Base-by-base conservation (phyloP, 2,113 vertebrate genomes). In the Cariama cristata region DNA sequence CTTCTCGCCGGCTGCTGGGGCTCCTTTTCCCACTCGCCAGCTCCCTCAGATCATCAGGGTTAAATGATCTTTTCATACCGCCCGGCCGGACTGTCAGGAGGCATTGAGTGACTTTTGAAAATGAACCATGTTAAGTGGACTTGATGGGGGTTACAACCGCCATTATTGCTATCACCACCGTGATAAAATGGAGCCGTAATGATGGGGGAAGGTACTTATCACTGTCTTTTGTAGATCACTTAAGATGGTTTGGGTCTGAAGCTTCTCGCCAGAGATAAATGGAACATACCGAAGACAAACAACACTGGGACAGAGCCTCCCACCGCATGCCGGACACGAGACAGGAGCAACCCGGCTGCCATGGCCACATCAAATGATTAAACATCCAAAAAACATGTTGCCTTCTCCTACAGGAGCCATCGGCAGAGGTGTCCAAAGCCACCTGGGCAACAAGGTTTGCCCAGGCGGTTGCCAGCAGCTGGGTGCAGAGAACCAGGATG, bases 41-140 rank as follows among this genome's bases (percentile, higher is more conserved):
- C 96, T 97, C 98, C 97, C 93, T 97, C 72, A 62, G 97, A 98
- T 98, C 98, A 96, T 94, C 66, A 56, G 98, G 99, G 98, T 99
- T 99, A 99, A 99, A 98, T 98, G 99, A 98, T 98, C 98, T 98
- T 98, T 98, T 98, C 98, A 98, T 98, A 97, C 93, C 24, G 84
- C 98, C 98, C 93, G 96, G 98, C 98, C 97, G 66, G 97, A 97
- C 98, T 98, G 98, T 98, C 98, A 98, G 95, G 92, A 97, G 97
- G 88, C 97, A 94, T 98, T 85, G 98, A 98, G 96, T 95, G 96
- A 97, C 96, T 97, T 97, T 88, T 90, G 98, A 98, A 98, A 98
- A 98, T 95, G 95, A 98, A 97, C 96, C 98, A 94, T 13, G 97
- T 97, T 98, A 98, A 98, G 97, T 98, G 98, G 98, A 95, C 97